Evolutionary conservation across 2,888 invertebrate genomes (phyloP), one percentile per base, ranked within the genome.

Genomic region (Lepidochitona cinerea): DNA sequence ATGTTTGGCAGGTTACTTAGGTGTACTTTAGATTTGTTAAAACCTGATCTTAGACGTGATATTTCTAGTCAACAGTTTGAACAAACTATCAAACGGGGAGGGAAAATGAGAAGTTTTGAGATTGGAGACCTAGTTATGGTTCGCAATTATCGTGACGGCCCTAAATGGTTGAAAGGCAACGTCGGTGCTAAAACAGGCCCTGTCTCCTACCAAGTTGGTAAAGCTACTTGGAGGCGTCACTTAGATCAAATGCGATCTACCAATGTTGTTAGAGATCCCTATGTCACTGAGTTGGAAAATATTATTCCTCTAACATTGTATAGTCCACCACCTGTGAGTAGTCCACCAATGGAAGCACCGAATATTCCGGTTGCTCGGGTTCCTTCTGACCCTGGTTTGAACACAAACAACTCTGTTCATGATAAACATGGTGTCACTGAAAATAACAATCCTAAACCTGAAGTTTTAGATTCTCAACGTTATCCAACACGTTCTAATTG

Each of bases 151-250:
- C 18, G 53, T 7, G 49, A 6, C 59, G 33, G 35, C 32, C 69
- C n/a, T 37, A 68, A 59, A 12, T 73, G 64, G 52, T 33, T n/a
- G 35, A 68, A 29, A 35, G 37, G 32, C 35, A 72, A 36, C n/a
- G 14, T 32, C 6, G 32, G 23, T 65, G 14, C 29, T n/a, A 29
- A 37, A 29, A n/a, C 5, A 35, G 52, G 18, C 18, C 41, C 41
- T 41, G 9, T 41, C 9, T 41, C 9, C 9, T 41, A 41, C 41
- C 9, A 41, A 41, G 41, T 41, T 12, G 41, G 41, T 12, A 9
- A 41, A 18, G 41, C 9, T 41, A 41, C 41, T 12, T 41, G 41
- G 41, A 9, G 41, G 9, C 41, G 9, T 18, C 41, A 41, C 41
- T 41, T 41, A 18, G 41, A 41, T 41, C 41, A 41, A 18, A 18